Percentiles rank a stretch among this genome's conserved stretches.
These are phyloP conservation scores for Malacosoma neustria DNA, from an alignment of 2,888 invertebrate genomes.

Conservation along the genomic window DNA sequence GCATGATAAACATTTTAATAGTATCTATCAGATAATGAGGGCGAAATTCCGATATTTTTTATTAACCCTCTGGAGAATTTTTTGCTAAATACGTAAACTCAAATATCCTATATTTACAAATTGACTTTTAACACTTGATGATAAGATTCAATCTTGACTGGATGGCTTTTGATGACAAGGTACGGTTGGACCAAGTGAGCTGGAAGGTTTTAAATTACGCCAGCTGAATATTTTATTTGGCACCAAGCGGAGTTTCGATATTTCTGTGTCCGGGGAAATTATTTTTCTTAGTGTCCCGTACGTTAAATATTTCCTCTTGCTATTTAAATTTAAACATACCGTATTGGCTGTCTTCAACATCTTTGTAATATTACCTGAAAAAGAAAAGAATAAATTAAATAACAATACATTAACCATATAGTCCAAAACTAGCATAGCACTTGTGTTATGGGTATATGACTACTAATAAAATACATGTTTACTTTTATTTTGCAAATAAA, in stretches of 20 bases:
- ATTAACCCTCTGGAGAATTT: not conserved
- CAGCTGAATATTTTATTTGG: constrained; percentile 52
- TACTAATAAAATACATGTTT: too few relatives aligned
- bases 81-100: not conserved
- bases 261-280: constrained; percentile 28
- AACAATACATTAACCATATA: too few relatives aligned
- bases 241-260: constrained; percentile 32
- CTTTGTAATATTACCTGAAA: too few relatives aligned
- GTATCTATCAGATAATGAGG: not conserved
- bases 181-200: constrained; percentile 40
- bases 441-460: too few relatives aligned
- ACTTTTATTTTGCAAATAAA: too few relatives aligned
- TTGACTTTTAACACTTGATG: not conserved
- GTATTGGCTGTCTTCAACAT: too few relatives aligned
- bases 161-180: constrained; percentile 24
- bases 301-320: too few relatives aligned
- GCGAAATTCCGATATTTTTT: not conserved
- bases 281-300: constrained; percentile 1
- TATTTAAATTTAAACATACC: too few relatives aligned
- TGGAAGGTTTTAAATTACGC: constrained; percentile 53
- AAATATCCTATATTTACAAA: not conserved
- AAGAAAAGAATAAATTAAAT: too few relatives aligned
- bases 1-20: not conserved
- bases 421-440: too few relatives aligned
- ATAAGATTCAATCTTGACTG: not conserved